A percentile compares a stretch with the other conserved stretches of the same genome.
phyloP scores from a whole-genome alignment of 1,140 invertebrate species.

The Archivesica marissinica region DNA sequence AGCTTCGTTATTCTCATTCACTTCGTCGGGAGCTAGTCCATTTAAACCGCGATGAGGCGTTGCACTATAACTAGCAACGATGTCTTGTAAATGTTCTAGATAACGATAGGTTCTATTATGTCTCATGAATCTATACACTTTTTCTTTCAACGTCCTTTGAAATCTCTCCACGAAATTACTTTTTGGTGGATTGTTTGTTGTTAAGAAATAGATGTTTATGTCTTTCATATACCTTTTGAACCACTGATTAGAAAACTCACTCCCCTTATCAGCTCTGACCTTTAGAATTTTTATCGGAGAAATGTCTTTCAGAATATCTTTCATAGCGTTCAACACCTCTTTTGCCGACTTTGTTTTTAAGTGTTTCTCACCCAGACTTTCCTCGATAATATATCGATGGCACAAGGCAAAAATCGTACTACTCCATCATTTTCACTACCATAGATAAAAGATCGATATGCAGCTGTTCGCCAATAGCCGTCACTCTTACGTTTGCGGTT shows the following conservation, averaged over 20 bases:
- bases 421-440: conserved; percentile 41
- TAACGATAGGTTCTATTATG: conserved; percentile 33
- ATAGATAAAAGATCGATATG: conserved; percentile 57
- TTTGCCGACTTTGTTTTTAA: conserved; percentile 62
- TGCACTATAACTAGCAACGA: conserved; percentile 48
- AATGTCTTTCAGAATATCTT: conserved; percentile 37
- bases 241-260: conserved; percentile 52
- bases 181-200: conserved; percentile 59
- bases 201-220: conserved; percentile 47
- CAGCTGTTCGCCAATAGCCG: not conserved
- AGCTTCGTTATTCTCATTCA: conserved; percentile 53
- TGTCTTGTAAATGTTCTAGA: conserved; percentile 41
- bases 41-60: conserved; percentile 61
- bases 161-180: conserved; percentile 60
- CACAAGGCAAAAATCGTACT: conserved; percentile 49
- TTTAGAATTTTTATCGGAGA: conserved; percentile 5
- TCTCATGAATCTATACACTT: conserved; percentile 49
- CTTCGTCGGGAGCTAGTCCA: conserved; percentile 54
- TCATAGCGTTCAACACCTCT: conserved; percentile 57
- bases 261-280: conserved; percentile 59
- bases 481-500: not conserved
- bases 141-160: conserved; percentile 59
- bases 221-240: conserved; percentile 51
- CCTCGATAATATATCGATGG: conserved; percentile 63
- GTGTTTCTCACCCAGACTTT: no score